Conservation (phyloP, 1,140 invertebrate genomes). For the Hermatobates lingyangjiaoensis region DNA sequence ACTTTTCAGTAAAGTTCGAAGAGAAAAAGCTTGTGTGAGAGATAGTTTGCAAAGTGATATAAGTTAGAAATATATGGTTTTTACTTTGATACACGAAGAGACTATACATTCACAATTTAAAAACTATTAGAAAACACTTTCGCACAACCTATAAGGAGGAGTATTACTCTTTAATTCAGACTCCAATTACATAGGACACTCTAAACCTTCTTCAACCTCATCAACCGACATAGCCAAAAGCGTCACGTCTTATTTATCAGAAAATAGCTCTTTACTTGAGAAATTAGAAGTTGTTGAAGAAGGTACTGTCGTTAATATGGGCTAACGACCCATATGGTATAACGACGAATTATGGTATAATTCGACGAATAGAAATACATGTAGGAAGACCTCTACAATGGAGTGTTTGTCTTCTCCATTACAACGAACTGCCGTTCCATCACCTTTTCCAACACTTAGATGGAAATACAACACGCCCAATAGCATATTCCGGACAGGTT, state of each 20-base stretch:
- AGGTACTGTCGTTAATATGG: conserved; percentile 7
- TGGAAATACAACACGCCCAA: conserved; percentile 18
- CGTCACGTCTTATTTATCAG: background rate
- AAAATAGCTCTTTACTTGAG: background rate
- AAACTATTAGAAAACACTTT: background rate
- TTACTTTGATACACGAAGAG: background rate
- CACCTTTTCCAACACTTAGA: conserved; percentile 20
- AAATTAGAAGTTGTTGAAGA: conserved; percentile 2
- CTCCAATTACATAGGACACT: background rate
- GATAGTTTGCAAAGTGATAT: background rate
- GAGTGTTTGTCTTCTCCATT: conserved; percentile 20
- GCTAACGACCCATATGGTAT: no score
- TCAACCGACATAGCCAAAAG: background rate
- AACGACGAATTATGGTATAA: conserved; percentile 6
- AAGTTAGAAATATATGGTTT: background rate
- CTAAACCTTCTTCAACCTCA: background rate
- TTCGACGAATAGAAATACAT: conserved; percentile 8
- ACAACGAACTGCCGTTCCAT: conserved; percentile 19
- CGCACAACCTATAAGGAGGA: background rate
- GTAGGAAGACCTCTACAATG: conserved; percentile 16
- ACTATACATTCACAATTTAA: background rate
- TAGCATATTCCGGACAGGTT: conserved; percentile 16
- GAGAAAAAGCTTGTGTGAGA: background rate
- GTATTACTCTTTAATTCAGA: background rate
- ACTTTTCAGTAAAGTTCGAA: background rate